phyloP scores from a whole-genome alignment of 2,797 vertebrate genomes.

The Pangasius larnaudii region DNA sequence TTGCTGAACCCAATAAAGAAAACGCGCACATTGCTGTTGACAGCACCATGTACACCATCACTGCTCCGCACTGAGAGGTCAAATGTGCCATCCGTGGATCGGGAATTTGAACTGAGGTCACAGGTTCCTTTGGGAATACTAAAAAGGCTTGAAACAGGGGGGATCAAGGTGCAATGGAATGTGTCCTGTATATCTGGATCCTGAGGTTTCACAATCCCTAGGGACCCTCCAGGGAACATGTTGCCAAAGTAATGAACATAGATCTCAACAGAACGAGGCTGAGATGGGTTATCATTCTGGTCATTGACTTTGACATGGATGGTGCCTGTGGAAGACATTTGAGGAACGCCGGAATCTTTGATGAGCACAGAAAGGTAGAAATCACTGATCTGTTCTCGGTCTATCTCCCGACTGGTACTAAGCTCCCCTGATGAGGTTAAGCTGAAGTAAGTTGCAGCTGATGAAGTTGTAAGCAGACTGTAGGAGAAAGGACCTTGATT shows the following conservation, averaged over 20 bases:
- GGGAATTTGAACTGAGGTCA: slow-evolving; percentile 84
- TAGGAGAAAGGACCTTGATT: slow-evolving; percentile 95
- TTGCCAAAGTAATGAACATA: slow-evolving; percentile 95
- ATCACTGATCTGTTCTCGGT: slow-evolving; percentile 91
- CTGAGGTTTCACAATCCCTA: slow-evolving; percentile 90
- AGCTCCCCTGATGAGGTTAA: slow-evolving; percentile 86
- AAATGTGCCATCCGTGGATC: slow-evolving; percentile 91
- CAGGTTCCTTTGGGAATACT: slow-evolving; percentile 87
- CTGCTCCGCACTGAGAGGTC: slow-evolving; percentile 88
- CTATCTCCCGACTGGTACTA: slow-evolving; percentile 90
- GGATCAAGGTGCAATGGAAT: slow-evolving; percentile 92
- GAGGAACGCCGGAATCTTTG: slow-evolving; percentile 92
- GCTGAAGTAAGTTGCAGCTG: slow-evolving; percentile 89
- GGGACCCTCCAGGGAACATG: slow-evolving; percentile 88
- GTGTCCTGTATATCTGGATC: slow-evolving; percentile 91
- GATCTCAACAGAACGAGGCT: slow-evolving; percentile 89
- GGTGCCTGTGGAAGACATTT: slow-evolving; percentile 97
- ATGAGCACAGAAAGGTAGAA: slow-evolving; percentile 91
- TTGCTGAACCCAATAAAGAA: slow-evolving; percentile 89
- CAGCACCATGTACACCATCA: slow-evolving; percentile 87
- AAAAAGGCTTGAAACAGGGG: slow-evolving; percentile 87
- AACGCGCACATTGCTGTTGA: slow-evolving; percentile 86
- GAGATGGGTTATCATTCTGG: slow-evolving; percentile 96
- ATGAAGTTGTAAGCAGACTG: slow-evolving; percentile 85
- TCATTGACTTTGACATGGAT: slow-evolving; percentile 89